Conservation (phyloP, 2,888 invertebrate species). For the Penaeus monodon region DNA sequence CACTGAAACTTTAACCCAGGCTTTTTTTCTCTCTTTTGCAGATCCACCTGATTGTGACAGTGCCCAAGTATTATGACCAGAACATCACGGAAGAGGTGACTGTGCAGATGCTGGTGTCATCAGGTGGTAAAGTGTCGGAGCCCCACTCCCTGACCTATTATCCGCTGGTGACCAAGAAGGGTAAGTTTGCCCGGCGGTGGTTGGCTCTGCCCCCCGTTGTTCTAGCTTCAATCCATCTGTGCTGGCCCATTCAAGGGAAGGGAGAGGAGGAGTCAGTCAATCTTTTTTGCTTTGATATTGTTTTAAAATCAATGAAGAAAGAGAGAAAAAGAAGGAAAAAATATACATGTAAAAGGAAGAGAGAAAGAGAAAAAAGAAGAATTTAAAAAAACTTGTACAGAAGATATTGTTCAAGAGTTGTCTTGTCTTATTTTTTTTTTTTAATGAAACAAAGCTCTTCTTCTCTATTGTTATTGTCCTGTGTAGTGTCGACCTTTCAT, state of each 20-base stretch:
- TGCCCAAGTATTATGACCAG: slow-evolving; percentile 57
- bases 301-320: background rate
- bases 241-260: slow-evolving; percentile 61
- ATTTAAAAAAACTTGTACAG: background rate
- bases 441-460: slow-evolving; percentile 43
- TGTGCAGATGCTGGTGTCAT: slow-evolving; percentile 56
- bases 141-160: slow-evolving; percentile 55
- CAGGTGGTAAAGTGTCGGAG: slow-evolving; percentile 59
- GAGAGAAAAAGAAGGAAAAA: background rate
- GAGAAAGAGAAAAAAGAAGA: too few relatives aligned
- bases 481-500: background rate
- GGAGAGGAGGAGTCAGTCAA: slow-evolving; percentile 33
- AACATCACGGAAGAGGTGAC: slow-evolving; percentile 46
- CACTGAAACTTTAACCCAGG: background rate
- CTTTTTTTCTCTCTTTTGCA: slow-evolving; percentile 14
- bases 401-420: background rate
- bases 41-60: slow-evolving; percentile 61
- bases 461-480: slow-evolving; percentile 25
- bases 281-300: slow-evolving; percentile 12
- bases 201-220: slow-evolving; percentile 15
- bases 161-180: slow-evolving; percentile 44
- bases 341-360: too few relatives aligned
- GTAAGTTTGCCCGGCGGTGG: slow-evolving; percentile 38
- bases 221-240: slow-evolving; percentile 53
- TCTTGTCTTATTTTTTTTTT: slow-evolving; percentile 25